Conservation (phyloP, 1,140 invertebrate genomes). For the Bombus pyrosoma region DNA sequence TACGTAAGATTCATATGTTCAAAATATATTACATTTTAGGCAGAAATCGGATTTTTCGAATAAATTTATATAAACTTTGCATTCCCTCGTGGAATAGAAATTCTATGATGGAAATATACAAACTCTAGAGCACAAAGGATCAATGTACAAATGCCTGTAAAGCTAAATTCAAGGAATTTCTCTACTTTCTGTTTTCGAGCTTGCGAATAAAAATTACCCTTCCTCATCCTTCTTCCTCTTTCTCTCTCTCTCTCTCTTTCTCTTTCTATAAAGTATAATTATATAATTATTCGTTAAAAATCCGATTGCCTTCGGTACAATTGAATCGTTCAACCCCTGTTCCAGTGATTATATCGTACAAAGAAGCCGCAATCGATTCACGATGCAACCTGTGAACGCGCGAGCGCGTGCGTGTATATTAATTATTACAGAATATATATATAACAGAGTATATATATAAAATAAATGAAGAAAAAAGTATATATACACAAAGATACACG, state of each 20-base stretch:
- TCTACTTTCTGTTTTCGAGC: not conserved
- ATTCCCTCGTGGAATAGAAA: not conserved
- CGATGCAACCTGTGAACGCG: constrained; percentile 22
- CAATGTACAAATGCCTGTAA: constrained; percentile 16
- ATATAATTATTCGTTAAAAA: not conserved
- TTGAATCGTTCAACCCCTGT: constrained; percentile 5
- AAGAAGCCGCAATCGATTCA: constrained; percentile 21
- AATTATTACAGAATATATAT: constrained; percentile 39
- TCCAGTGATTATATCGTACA: constrained; percentile 49
- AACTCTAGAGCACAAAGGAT: constrained; percentile 16
- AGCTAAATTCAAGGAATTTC: not conserved
- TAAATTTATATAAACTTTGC: not conserved
- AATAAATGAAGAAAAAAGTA: constrained; percentile 22
- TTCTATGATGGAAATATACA: not conserved
- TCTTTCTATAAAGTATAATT: not conserved
- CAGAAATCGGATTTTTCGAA: constrained; percentile 3
- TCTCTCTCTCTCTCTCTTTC: not conserved
- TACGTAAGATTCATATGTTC: constrained; percentile 7
- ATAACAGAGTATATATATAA: constrained; percentile 44
- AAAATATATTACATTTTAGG: constrained; percentile 32
- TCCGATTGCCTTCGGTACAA: constrained; percentile 35
- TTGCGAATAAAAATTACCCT: not conserved
- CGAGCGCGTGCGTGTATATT: constrained; percentile 46
- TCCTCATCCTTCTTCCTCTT: no score
- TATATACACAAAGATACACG: constrained; percentile 35